Conservation (phyloP, 1,140 invertebrate species). For the Drosophila pruinosa region DNA sequence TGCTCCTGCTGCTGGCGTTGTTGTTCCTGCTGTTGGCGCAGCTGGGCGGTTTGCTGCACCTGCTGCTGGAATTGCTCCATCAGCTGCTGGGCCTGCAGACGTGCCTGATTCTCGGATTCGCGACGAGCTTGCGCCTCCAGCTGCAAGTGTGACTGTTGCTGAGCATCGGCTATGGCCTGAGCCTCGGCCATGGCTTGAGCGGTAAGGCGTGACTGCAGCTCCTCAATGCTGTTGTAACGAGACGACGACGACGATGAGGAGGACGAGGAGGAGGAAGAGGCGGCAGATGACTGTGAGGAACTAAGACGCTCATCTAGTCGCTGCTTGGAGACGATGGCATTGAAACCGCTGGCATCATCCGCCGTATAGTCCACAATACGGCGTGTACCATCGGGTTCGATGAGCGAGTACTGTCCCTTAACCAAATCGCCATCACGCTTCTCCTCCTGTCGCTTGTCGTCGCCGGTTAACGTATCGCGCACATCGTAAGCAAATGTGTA, state of each 20-base stretch:
- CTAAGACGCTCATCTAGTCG: conserved; percentile 69
- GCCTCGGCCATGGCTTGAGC: conserved; percentile 75
- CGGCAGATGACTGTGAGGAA: conserved; percentile 12
- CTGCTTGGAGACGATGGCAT: conserved; percentile 85
- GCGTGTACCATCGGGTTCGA: conserved; percentile 85
- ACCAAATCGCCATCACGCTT: conserved; percentile 84
- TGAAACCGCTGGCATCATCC: conserved; percentile 84
- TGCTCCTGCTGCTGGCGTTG: conserved; percentile 51
- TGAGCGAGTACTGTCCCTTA: conserved; percentile 84
- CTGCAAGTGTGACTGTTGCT: conserved; percentile 60
- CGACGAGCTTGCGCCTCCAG: conserved; percentile 59
- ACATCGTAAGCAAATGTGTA: conserved; percentile 84
- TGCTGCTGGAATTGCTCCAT: conserved; percentile 81
- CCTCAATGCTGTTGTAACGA: conserved; percentile 74
- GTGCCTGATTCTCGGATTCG: conserved; percentile 69
- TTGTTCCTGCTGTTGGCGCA: conserved; percentile 70
- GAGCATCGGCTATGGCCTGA: conserved; percentile 60
- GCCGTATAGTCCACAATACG: conserved; percentile 85
- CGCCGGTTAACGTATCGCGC: conserved; percentile 84
- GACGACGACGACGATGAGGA: conserved; percentile 40
- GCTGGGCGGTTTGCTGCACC: conserved; percentile 65
- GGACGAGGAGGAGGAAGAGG: conserved; percentile 8
- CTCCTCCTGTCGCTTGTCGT: conserved; percentile 84
- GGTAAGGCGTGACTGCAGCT: conserved; percentile 66
- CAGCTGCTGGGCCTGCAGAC: conserved; percentile 71